phyloP scores from a whole-genome alignment of 2,113 vertebrate genomes.

The Acrocephalus kingi region DNA sequence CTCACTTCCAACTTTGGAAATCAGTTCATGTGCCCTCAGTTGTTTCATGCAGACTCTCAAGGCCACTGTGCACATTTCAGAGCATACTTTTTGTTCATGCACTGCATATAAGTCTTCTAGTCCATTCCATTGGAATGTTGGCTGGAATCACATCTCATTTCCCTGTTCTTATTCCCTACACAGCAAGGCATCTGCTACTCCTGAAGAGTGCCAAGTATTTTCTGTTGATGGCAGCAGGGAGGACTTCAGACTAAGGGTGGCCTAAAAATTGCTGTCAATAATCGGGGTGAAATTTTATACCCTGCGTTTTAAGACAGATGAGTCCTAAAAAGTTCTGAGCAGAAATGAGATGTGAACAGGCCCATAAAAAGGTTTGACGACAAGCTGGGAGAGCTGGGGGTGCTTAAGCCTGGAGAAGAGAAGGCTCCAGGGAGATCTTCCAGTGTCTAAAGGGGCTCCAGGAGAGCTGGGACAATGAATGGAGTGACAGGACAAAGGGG shows the following conservation, averaged over 20 bases:
- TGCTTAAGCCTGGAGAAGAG: not conserved
- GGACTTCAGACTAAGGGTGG: not conserved
- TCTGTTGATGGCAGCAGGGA: fast-evolving
- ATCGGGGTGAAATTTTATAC: not conserved
- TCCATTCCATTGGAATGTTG: not conserved
- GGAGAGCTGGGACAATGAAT: not conserved
- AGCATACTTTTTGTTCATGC: not conserved
- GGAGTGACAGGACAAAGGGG: not conserved
- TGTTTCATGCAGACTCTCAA: not conserved
- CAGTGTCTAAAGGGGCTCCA: fast-evolving
- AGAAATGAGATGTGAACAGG: not conserved
- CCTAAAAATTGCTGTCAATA: not conserved
- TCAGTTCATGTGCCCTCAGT: not conserved
- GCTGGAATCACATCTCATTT: not conserved
- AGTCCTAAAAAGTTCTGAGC: not conserved
- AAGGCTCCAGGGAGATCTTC: not conserved
- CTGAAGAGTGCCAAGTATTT: not conserved
- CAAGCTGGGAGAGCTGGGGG: no score
- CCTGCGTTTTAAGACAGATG: not conserved
- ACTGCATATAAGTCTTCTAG: fast-evolving
- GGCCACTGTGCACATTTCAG: not conserved
- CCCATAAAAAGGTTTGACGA: not conserved
- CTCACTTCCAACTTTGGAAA: not conserved
- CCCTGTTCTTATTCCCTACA: not conserved
- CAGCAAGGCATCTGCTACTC: not conserved